These are phyloP conservation scores for Agonum fuliginosum DNA, from an alignment of 2,888 invertebrate genomes.

Conservation along the genomic window DNA sequence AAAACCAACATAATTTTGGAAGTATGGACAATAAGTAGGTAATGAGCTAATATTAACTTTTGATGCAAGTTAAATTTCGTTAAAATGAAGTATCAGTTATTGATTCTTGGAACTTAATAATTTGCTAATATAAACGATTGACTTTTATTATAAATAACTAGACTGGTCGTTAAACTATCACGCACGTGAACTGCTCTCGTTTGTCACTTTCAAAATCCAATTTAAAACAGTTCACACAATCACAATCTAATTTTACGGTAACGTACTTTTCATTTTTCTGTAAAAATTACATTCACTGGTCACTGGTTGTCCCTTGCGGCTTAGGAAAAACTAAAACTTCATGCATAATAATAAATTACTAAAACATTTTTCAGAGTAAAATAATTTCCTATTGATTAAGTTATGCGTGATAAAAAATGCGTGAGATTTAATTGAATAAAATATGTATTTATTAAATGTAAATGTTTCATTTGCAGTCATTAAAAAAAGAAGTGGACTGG, in stretches of 20 bases:
- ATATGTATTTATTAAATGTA: background rate
- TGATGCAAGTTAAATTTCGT: no score
- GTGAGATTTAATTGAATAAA: slow-evolving; percentile 12
- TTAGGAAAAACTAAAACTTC: no score
- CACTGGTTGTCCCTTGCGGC: no score
- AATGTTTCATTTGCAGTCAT: slow-evolving; percentile 80
- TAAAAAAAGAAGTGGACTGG: slow-evolving; percentile 94
- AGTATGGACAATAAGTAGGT: no score
- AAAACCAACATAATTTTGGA: no score
- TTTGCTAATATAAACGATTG: slow-evolving; percentile 13
- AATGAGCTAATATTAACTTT: no score
- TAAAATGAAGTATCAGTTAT: no score
- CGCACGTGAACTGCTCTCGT: slow-evolving; percentile 8
- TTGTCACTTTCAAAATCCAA: slow-evolving; percentile 24
- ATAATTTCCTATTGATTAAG: background rate
- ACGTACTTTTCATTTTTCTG: background rate
- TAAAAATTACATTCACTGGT: slow-evolving; percentile 17
- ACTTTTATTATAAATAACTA: slow-evolving; percentile 21
- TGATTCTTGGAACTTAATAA: background rate
- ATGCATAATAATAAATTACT: no score
- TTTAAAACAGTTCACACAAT: slow-evolving; percentile 29
- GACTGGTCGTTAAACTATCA: slow-evolving; percentile 15
- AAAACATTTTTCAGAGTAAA: no score
- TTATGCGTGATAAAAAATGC: no score
- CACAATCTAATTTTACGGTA: slow-evolving; percentile 24